Evolutionary conservation across 2,113 vertebrate genomes (phyloP).

Genomic region (Oophaga pumilio): DNA sequence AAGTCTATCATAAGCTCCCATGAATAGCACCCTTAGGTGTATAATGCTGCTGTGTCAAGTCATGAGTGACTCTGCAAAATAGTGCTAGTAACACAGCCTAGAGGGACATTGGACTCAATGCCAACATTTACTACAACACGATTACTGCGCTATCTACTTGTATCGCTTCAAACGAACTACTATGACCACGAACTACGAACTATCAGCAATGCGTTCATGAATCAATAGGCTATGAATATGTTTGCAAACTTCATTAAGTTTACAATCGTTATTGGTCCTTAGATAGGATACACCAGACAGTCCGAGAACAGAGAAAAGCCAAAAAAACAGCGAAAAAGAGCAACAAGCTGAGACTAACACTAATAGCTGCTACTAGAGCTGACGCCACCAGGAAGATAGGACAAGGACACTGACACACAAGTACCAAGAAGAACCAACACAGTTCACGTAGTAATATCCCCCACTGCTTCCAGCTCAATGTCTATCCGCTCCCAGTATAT

Average conservation of each 20-base stretch:
- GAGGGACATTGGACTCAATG: background rate
- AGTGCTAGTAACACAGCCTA: background rate
- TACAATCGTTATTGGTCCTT: background rate
- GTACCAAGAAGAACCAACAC: background rate
- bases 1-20: background rate
- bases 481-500: background rate
- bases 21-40: background rate
- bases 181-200: background rate
- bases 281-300: background rate
- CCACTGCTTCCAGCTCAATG: background rate
- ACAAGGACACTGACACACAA: conserved; percentile 7
- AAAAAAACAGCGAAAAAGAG: background rate
- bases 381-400: too few relatives aligned
- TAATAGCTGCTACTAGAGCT: background rate
- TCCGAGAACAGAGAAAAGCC: background rate
- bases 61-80: conserved; percentile 41
- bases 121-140: background rate
- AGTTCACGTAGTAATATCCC: background rate
- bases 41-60: conserved; percentile 9
- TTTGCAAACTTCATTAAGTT: background rate
- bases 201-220: background rate
- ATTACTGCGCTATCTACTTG: background rate
- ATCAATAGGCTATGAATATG: background rate
- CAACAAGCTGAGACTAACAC: background rate
- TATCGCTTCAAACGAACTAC: background rate